These are phyloP conservation scores for Litocranius walleri DNA, from an alignment of 2,113 vertebrate genomes.

Conservation along the genomic window DNA sequence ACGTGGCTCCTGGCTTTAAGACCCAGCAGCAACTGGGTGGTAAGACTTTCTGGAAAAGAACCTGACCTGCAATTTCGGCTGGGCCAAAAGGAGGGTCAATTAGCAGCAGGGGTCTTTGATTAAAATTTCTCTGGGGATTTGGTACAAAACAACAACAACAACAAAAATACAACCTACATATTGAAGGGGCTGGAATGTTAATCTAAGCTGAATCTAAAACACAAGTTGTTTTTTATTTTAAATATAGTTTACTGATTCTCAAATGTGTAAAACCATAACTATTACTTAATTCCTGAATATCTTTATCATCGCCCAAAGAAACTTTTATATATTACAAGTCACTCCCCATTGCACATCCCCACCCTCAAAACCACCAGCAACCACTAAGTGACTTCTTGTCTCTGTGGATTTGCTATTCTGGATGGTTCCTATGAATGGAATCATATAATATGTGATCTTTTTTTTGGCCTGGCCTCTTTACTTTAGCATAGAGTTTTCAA, in stretches of 20 bases:
- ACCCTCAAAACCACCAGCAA: background rate
- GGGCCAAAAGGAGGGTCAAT: background rate
- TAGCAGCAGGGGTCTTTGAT: background rate
- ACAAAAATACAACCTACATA: background rate
- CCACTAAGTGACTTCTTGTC: background rate
- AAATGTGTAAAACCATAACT: background rate
- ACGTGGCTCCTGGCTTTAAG: background rate
- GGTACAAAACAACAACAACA: background rate
- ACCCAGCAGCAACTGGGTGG: fast-evolving
- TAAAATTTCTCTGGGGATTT: background rate
- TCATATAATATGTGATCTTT: background rate
- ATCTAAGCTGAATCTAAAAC: background rate
- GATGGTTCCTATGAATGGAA: background rate
- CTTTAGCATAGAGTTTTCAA: background rate
- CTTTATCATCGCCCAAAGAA: background rate
- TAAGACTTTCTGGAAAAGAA: background rate
- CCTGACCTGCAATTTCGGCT: background rate
- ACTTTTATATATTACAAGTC: background rate
- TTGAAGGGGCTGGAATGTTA: background rate
- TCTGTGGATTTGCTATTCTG: background rate
- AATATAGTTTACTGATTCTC: background rate
- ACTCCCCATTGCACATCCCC: background rate
- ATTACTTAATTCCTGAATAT: background rate
- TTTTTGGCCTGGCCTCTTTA: background rate
- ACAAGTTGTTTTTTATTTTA: background rate